Base-by-base conservation (phyloP, 2,113 vertebrate genomes). In the Junco hyemalis region DNA sequence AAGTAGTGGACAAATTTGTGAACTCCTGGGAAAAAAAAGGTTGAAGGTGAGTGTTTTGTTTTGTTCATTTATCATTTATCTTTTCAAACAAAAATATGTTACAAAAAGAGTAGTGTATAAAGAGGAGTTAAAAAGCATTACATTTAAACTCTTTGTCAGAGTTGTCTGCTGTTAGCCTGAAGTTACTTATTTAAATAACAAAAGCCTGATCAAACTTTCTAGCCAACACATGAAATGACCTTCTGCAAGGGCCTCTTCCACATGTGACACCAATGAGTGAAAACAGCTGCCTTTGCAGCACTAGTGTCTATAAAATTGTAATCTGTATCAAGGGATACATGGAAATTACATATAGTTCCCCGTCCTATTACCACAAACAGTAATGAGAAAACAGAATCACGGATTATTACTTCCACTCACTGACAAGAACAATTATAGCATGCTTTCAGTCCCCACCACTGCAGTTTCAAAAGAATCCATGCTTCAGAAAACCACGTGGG, bases 301-400 rank as follows among this genome's bases (percentile, higher is more conserved):
- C 45, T 38, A 23, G 70, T 60, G 81, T 77, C 69, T 45, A 82
- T 80, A 93, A 94, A 92, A 92, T 0, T 60, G 45, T 87, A 92
- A 93, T 91, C 77, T 87, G 48, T 82, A 95, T 72, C 93, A 92
- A 92, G 92, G 73, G 91, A 93, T 92, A 95, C 89, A 61, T 73
- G 84, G 83, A 91, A 95, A 95, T 92, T 94, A 93, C 88, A 89
- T 35, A 72, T 12, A 92, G 73, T 82, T 91, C 86, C 81, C 77
- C 57, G 51, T 87, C 82, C 86, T 89, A 87, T 89, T 92, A 91
- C 89, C 53, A 82, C 81, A 82, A 93, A 92, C 91, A 86, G 59
- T 92, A 95, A 95, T 89, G 83, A 96, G 94, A 95, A 93, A 95
- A 93, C 81, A 96, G 71, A 94, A 92, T 48, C 73, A 77, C 0